A percentile compares a stretch with the other conserved stretches of the same genome.
Conservation (phyloP, 2,888 invertebrate genomes). For the Nowickia ferox region DNA sequence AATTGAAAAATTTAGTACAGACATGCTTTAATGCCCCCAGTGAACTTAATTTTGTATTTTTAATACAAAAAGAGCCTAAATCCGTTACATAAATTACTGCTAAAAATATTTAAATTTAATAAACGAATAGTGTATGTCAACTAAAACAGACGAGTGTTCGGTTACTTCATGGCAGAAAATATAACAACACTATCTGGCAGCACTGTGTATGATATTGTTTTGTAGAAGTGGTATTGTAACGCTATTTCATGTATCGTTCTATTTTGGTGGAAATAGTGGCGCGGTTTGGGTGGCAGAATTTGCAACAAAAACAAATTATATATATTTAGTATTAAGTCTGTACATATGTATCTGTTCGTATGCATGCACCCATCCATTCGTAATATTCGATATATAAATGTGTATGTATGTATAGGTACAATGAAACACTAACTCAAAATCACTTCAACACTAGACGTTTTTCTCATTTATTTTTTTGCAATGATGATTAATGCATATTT, state of each 20-base stretch:
- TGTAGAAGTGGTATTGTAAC: slow-evolving; percentile 23
- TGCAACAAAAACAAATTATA: slow-evolving; percentile 31
- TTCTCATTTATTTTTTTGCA: not conserved
- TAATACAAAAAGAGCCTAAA: too few relatives aligned
- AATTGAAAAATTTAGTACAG: too few relatives aligned
- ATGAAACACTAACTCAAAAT: slow-evolving; percentile 20
- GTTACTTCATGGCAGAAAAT: slow-evolving; percentile 5
- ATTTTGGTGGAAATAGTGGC: slow-evolving; percentile 35
- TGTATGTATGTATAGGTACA: not conserved
- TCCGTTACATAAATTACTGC: too few relatives aligned
- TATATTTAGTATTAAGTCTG: slow-evolving; percentile 39
- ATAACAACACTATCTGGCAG: slow-evolving; percentile 16
- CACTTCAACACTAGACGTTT: slow-evolving; percentile 13
- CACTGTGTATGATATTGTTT: slow-evolving; percentile 5
- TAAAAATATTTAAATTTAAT: not conserved
- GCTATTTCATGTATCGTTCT: slow-evolving; percentile 36
- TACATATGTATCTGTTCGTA: not conserved
- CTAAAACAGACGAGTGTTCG: not conserved
- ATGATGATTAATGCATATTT: slow-evolving; percentile 12
- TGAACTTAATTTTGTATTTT: too few relatives aligned
- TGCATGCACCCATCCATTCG: slow-evolving; percentile 6
- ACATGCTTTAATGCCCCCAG: too few relatives aligned
- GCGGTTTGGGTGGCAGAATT: slow-evolving; percentile 40
- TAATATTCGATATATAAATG: not conserved
- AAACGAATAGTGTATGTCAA: too few relatives aligned